A percentile compares a stretch with the other conserved stretches of the same genome.
Evolutionary conservation across 2,888 invertebrate genomes (phyloP).

Genomic region (Lithosia quadra): DNA sequence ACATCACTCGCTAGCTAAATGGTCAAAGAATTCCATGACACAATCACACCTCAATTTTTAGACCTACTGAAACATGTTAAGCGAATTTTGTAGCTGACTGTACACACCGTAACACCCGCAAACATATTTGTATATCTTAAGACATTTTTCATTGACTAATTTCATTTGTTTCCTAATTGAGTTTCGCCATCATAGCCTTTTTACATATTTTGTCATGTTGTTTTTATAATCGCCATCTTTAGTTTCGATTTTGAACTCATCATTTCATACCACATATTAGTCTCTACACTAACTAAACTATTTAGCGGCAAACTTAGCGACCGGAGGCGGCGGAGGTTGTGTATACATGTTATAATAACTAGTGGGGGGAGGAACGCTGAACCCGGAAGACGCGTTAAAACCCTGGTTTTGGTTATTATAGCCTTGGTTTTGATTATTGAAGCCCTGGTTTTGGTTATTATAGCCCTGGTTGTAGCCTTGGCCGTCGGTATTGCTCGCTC

Average conservation of each 20-base stretch:
- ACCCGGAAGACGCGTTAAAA: slow-evolving; percentile 38
- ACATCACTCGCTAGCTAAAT: too few species aligned
- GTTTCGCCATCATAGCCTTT: neutral
- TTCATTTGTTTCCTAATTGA: neutral
- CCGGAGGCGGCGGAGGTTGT: slow-evolving; percentile 74
- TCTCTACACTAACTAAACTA: slow-evolving; percentile 41
- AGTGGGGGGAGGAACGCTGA: slow-evolving; percentile 67
- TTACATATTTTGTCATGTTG: slow-evolving; percentile 2
- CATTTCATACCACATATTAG: slow-evolving; percentile 47
- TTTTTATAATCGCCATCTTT: slow-evolving; percentile 2
- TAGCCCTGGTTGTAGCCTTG: slow-evolving; percentile 38
- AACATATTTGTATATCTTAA: too few species aligned
- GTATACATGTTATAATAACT: slow-evolving; percentile 82
- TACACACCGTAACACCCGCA: too few species aligned
- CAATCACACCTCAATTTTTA: too few species aligned
- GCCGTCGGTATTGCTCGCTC: slow-evolving; percentile 36
- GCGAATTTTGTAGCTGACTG: too few species aligned
- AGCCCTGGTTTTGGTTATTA: slow-evolving; percentile 30
- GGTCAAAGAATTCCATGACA: too few species aligned
- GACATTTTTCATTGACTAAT: neutral
- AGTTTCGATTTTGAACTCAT: slow-evolving; percentile 17
- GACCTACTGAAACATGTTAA: too few species aligned
- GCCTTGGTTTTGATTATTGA: slow-evolving; percentile 18
- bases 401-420: slow-evolving; percentile 31
- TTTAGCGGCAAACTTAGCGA: slow-evolving; percentile 56